Conservation (phyloP, 2,888 invertebrate species). For the Ophion obscuratus region DNA sequence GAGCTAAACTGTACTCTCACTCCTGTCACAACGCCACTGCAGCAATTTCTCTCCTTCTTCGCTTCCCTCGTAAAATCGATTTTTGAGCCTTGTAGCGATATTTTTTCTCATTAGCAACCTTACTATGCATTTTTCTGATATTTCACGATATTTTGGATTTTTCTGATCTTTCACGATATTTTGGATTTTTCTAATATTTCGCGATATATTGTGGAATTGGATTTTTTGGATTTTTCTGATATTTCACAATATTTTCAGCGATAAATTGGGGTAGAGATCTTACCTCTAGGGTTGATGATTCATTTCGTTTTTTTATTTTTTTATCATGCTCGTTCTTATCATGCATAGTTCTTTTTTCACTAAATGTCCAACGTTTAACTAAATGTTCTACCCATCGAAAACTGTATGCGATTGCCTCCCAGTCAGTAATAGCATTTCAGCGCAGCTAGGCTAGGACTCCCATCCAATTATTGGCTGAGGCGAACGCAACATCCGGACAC, state of each 20-base stretch:
- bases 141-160: background rate
- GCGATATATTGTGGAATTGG: background rate
- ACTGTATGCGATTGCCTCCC: no score
- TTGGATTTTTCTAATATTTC: background rate
- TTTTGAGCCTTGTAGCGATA: background rate
- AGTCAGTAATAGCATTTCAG: no score
- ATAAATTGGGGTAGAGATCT: no score
- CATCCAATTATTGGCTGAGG: no score
- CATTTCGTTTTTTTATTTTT: background rate
- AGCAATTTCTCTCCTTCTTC: background rate
- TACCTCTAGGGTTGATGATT: background rate
- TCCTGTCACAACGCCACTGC: constrained; percentile 41
- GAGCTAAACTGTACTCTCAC: constrained; percentile 48
- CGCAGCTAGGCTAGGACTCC: no score
- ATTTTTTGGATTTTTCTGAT: background rate
- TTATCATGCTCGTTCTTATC: background rate
- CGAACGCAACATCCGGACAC: no score
- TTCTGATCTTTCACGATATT: background rate
- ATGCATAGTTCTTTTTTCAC: no score
- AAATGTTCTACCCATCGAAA: no score
- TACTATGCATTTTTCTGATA: background rate
- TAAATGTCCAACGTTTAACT: no score
- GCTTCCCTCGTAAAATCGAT: constrained; percentile 4
- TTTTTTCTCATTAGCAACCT: background rate
- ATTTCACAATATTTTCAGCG: background rate